phyloP scores from a whole-genome alignment of 92 coral and sea anemone species.

The Galaxea fascicularis region DNA sequence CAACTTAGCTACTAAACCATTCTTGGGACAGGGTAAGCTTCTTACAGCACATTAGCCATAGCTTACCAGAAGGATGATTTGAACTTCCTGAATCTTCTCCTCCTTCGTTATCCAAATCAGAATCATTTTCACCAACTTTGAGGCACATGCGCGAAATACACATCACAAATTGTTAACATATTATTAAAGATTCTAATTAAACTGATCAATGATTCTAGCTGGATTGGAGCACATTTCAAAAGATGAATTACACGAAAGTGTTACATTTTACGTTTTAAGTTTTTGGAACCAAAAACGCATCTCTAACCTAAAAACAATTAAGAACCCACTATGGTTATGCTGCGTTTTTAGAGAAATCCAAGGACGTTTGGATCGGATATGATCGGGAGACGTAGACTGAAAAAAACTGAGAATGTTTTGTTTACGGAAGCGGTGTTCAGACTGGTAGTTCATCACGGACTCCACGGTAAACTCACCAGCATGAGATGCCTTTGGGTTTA shows the following conservation, averaged over 20 bases:
- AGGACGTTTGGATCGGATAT: too few species aligned
- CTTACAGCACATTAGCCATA: too few species aligned
- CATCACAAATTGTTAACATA: slow-evolving; percentile 1
- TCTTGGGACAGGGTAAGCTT: too few species aligned
- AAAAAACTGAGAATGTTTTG: not conserved
- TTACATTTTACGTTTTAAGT: too few species aligned
- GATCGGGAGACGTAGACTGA: too few species aligned
- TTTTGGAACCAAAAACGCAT: too few species aligned
- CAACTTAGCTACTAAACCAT: not conserved
- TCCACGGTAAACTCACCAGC: slow-evolving; percentile 9
- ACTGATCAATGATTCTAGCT: not conserved
- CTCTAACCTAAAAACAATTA: not conserved
- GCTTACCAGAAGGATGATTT: slow-evolving; percentile 12
- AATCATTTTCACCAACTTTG: slow-evolving; percentile 38
- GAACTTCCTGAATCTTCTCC: slow-evolving; percentile 31
- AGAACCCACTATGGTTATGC: too few species aligned
- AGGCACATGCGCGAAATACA: slow-evolving; percentile 23
- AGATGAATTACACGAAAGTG: not conserved
- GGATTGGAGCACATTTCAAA: too few species aligned
- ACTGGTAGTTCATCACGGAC: too few species aligned
- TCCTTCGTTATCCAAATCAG: slow-evolving; percentile 12
- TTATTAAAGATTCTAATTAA: not conserved
- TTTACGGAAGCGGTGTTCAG: not conserved
- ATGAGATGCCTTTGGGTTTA: slow-evolving; percentile 13
- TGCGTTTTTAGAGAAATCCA: not conserved